Evolutionary conservation across 92 coral and sea anemone species (phyloP).

Genomic region (Paramuricea clavata): DNA sequence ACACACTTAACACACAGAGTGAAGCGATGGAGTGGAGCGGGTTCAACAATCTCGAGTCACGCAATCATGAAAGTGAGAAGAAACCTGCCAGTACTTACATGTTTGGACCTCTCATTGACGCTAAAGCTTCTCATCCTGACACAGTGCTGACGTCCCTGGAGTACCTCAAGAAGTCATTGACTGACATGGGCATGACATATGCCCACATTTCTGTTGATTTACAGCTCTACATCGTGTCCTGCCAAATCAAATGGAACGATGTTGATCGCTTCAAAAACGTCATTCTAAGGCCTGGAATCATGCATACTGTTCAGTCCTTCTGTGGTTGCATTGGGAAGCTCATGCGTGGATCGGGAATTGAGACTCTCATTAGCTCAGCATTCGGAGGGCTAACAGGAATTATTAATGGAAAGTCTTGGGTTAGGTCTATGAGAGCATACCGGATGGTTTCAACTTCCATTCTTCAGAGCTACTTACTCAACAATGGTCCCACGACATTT

Average conservation of each 20-base stretch:
- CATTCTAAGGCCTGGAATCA: constrained; percentile 9
- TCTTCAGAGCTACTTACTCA: background rate
- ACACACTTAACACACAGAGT: constrained; percentile 29
- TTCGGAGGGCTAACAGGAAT: constrained; percentile 19
- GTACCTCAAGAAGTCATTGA: constrained; percentile 12
- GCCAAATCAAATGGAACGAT: constrained; percentile 18
- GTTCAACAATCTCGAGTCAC: constrained; percentile 3
- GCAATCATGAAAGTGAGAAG: background rate
- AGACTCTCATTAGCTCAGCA: background rate
- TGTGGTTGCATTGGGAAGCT: constrained; percentile 30
- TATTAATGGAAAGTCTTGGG: constrained; percentile 22
- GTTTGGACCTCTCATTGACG: constrained; percentile 39
- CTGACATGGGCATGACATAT: constrained; percentile 32
- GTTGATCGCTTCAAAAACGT: background rate
- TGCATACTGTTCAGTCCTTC: constrained; percentile 28
- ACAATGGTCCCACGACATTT: constrained; percentile 4
- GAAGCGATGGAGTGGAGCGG: constrained; percentile 30
- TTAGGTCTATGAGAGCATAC: constrained; percentile 7
- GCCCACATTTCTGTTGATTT: constrained; percentile 23
- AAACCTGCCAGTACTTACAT: constrained; percentile 26
- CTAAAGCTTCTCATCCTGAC: constrained; percentile 27
- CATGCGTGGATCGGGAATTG: constrained; percentile 4
- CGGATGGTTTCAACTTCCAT: background rate
- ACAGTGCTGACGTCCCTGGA: constrained; percentile 24
- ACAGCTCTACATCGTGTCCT: constrained; percentile 17